Percentiles rank a stretch among this genome's conserved stretches.
These are phyloP conservation scores for Picus viridis DNA, from an alignment of 2,797 vertebrate species.

Conservation along the genomic window DNA sequence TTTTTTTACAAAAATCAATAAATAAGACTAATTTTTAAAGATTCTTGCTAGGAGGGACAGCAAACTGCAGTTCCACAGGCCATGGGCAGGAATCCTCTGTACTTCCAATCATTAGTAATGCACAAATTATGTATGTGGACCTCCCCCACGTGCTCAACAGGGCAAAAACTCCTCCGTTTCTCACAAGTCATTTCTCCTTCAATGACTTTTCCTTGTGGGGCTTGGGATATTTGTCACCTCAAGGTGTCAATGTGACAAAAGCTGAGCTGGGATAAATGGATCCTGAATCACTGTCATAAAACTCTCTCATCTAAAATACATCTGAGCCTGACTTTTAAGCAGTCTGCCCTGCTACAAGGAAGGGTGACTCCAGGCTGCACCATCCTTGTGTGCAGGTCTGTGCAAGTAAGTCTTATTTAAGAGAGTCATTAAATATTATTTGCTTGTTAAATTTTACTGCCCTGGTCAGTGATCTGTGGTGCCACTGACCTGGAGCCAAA, in stretches of 20 bases:
- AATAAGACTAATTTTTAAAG: neutral
- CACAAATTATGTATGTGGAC: neutral
- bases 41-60: neutral
- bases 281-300: neutral
- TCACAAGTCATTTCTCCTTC: neutral
- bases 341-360: neutral
- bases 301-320: neutral
- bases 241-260: neutral
- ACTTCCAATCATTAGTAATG: neutral
- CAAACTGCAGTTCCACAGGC: neutral
- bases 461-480: neutral
- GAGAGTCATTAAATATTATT: constrained; percentile 9
- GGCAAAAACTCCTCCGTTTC: neutral
- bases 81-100: neutral
- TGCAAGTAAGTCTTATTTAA: neutral
- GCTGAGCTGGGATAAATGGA: neutral
- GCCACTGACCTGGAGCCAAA: neutral
- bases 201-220: neutral
- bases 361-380: neutral
- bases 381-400: neutral
- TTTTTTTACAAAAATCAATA: neutral
- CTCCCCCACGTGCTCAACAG: neutral
- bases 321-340: neutral
- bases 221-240: neutral
- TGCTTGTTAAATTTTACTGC: constrained; percentile 24